A percentile compares a stretch with the other conserved stretches of the same genome.
These are phyloP conservation scores for Platichthys stellatus DNA, from an alignment of 2,113 vertebrate genomes.

Conservation along the genomic window DNA sequence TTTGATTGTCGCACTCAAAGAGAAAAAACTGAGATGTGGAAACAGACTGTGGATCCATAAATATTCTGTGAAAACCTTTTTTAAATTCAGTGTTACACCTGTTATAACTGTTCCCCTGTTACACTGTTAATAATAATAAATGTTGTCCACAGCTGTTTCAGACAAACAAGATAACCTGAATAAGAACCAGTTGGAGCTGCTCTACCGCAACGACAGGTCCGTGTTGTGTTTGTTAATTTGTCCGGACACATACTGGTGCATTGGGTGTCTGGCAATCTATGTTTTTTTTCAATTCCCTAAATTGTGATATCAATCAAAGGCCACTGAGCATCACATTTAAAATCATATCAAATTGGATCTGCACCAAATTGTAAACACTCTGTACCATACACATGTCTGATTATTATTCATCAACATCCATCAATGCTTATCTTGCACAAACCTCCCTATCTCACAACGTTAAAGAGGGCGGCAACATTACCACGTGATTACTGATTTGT, in stretches of 20 bases:
- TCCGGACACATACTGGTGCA: not conserved
- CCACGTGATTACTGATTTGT: not conserved
- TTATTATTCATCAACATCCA: too few relatives aligned
- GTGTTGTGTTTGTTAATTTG: not conserved
- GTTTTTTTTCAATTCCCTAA: not conserved
- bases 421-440: too few relatives aligned
- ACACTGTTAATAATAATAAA: not conserved
- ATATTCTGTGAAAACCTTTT: not conserved
- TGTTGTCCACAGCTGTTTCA: conserved; percentile 54
- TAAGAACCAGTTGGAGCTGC: conserved; percentile 79
- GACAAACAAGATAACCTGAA: conserved; percentile 77
- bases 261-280: not conserved
- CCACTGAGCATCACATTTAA: too few relatives aligned
- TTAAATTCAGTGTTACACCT: too few relatives aligned
- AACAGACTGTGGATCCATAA: not conserved
- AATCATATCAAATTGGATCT: too few relatives aligned
- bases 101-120: not conserved
- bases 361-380: too few relatives aligned
- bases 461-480: too few relatives aligned
- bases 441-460: too few relatives aligned
- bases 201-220: conserved; percentile 74
- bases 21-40: not conserved
- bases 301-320: too few relatives aligned
- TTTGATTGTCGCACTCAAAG: too few relatives aligned
- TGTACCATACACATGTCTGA: too few relatives aligned